Evolutionary conservation across 2,797 vertebrate genomes (phyloP), one percentile per base, ranked within the genome.

Genomic region (Darevskia nairensis): DNA sequence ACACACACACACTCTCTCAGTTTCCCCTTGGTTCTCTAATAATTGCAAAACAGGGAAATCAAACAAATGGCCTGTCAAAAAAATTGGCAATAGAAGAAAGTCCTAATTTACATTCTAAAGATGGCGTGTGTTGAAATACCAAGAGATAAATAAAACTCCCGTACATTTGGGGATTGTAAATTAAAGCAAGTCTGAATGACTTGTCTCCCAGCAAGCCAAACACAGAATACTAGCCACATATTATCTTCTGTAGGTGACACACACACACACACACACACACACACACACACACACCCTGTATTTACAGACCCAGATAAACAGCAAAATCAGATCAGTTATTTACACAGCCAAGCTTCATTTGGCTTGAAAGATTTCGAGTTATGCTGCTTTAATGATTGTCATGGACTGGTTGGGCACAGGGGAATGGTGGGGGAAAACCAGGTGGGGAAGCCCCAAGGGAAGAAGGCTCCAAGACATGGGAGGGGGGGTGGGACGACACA

Each of bases 1-100:
- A n/a, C n/a, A n/a, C n/a, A n/a, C 74, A 7, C 39, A 29, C 50
- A 8, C 72, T 35, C 75, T 46, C 79, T 64, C 69, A 46, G 79
- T 32, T 74, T 79, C 68, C 29, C 55, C 19, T 64, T 17, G 35
- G 32, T 74, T 59, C 81, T 32, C 77, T 32, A 81, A 81, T 86
- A 86, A 75, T 64, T 75, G 55, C 64, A 82, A 82, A 80, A 87
- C 55, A 82, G 79, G 9, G 55, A 87, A 87, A 87, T 82, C 79
- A 87, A 72, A 66, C 85, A 80, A 80, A 81, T 74, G 71, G 27
- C 69, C 68, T 87, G 86, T 81, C 78, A 72, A 81, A 68, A 64
- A 64, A 29, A 10, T 17, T 72, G 80, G 80, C 39, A 75, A 69
- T 8, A 46, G 79, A 82, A 75, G 71, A 75, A 75, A 87, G 55